A percentile compares a stretch with the other conserved stretches of the same genome.
phyloP scores from a whole-genome alignment of 2,888 invertebrate genomes.

The Digitonthophagus gazella region DNA sequence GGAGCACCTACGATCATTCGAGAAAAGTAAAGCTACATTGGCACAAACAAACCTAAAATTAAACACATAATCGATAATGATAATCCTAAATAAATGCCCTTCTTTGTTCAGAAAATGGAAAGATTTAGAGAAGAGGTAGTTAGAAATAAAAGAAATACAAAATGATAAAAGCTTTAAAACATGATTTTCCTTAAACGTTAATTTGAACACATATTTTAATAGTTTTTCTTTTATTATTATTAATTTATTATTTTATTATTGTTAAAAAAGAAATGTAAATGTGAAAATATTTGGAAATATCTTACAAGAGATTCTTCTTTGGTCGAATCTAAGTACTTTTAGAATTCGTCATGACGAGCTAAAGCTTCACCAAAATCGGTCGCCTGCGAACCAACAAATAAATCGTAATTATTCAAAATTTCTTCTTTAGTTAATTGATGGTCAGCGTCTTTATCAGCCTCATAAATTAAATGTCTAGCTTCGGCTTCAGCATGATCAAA shows the following conservation, averaged over 20 bases:
- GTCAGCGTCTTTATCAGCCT: constrained; percentile 90
- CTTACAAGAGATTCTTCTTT: constrained; percentile 16
- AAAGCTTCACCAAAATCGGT: constrained; percentile 98
- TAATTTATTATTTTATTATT: too few species aligned
- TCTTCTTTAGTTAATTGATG: constrained; percentile 86
- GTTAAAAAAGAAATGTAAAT: neutral
- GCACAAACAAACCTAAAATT: constrained; percentile 4
- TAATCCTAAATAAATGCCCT: constrained; percentile 7
- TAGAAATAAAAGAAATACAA: neutral
- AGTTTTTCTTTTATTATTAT: too few species aligned
- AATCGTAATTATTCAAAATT: constrained; percentile 90
- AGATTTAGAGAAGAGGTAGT: neutral
- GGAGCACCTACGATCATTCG: constrained; percentile 8
- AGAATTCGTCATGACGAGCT: constrained; percentile 94
- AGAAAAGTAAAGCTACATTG: constrained; percentile 5
- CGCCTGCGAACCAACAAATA: constrained; percentile 98
- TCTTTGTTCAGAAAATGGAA: neutral
- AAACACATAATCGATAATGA: neutral
- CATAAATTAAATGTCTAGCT: constrained; percentile 90
- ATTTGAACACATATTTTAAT: neutral
- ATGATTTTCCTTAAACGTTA: neutral
- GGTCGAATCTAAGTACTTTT: constrained; percentile 40
- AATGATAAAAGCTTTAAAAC: neutral
- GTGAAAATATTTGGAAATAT: constrained; percentile 2
- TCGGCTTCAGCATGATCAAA: constrained; percentile 98